phyloP scores from a whole-genome alignment of 2,113 vertebrate genomes.

The Prinia subflava region DNA sequence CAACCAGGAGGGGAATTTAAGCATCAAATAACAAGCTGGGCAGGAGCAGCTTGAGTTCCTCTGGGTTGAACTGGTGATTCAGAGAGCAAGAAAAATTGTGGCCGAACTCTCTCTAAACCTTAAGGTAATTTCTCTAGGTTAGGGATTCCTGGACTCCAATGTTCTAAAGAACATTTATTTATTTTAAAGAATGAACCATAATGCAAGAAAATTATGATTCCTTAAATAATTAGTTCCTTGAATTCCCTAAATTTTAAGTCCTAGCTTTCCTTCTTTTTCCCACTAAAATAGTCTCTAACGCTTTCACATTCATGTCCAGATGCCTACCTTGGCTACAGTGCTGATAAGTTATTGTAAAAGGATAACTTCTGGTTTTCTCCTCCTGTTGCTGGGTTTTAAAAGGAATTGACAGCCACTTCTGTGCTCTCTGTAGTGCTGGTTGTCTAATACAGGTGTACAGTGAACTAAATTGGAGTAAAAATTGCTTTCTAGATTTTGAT shows the following conservation, averaged over 20 bases:
- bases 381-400: background rate
- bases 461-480: background rate
- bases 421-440: background rate
- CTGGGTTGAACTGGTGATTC: background rate
- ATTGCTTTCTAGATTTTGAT: background rate
- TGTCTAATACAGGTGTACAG: background rate
- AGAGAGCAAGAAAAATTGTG: background rate
- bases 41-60: background rate
- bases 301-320: background rate
- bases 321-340: background rate
- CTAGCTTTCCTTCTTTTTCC: background rate
- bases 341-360: background rate
- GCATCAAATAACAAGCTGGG: background rate
- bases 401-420: background rate
- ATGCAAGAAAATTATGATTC: background rate
- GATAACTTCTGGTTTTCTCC: background rate
- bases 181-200: background rate
- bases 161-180: background rate
- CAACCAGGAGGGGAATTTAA: background rate
- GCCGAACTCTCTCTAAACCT: background rate
- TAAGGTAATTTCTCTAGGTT: background rate
- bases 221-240: background rate
- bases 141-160: background rate
- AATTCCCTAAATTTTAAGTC: background rate
- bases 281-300: background rate